Percentiles rank a stretch among this genome's conserved stretches.
phyloP scores from a whole-genome alignment of 2,797 vertebrate genomes.

The Eulemur rubriventer region DNA sequence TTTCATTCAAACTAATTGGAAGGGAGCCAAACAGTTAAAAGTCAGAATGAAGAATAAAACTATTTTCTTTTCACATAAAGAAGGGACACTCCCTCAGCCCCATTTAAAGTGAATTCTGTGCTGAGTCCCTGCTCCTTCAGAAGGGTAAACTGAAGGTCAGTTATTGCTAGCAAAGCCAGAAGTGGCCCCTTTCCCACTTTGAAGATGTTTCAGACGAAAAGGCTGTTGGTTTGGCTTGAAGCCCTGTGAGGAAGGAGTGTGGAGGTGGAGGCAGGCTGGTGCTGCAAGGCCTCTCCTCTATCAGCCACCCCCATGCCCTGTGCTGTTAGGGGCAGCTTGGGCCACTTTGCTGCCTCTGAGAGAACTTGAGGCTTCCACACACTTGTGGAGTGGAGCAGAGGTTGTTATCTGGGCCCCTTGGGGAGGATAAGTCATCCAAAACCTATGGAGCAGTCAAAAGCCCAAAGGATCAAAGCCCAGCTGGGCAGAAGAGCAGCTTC shows the following conservation, averaged over 20 bases:
- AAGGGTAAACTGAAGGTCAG: constrained; percentile 46
- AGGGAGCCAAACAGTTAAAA: constrained; percentile 26
- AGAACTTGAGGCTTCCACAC: background rate
- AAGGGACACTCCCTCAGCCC: constrained; percentile 53
- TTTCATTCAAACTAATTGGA: constrained; percentile 22
- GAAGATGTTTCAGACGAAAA: background rate
- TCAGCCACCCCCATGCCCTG: background rate
- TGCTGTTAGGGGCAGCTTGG: background rate
- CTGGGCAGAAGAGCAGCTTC: background rate
- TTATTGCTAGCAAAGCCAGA: constrained; percentile 71
- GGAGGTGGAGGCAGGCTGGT: background rate
- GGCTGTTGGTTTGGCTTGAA: constrained; percentile 16
- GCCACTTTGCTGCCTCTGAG: background rate
- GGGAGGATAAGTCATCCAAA: background rate
- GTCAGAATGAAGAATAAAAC: constrained; percentile 42
- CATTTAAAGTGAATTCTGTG: constrained; percentile 67
- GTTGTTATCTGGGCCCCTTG: background rate
- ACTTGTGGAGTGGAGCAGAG: background rate
- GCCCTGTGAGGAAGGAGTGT: background rate
- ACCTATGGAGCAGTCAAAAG: background rate
- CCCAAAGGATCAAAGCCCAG: background rate
- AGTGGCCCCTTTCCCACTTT: background rate
- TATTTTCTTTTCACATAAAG: constrained; percentile 20
- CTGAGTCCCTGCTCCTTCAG: constrained; percentile 64
- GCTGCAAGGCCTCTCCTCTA: background rate